Conservation (phyloP, 1,140 invertebrate species). For the Ganaspis sp. region DNA sequence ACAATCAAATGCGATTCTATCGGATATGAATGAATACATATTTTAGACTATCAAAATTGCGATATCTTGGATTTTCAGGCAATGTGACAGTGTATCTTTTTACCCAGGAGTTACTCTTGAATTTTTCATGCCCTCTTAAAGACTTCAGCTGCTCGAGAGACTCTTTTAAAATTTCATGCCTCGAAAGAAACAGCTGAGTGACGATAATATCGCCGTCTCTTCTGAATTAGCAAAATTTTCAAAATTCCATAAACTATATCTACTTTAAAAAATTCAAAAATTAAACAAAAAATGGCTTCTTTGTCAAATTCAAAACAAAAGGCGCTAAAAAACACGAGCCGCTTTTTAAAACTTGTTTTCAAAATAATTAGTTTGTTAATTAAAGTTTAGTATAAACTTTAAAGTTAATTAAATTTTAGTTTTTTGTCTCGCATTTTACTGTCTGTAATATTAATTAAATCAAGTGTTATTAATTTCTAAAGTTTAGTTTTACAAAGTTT, state of each 20-base stretch:
- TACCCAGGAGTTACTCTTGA: slow-evolving; percentile 30
- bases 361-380: too few species aligned
- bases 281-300: neutral
- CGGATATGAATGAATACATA: slow-evolving; percentile 48
- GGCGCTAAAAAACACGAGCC: too few species aligned
- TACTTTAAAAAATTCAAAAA: neutral
- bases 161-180: slow-evolving; percentile 7
- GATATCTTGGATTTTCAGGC: slow-evolving; percentile 30
- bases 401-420: too few species aligned
- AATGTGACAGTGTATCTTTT: slow-evolving; percentile 45
- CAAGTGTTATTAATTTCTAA: too few species aligned
- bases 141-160: neutral
- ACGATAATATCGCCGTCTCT: slow-evolving; percentile 6
- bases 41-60: slow-evolving; percentile 50
- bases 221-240: slow-evolving; percentile 17
- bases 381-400: too few species aligned
- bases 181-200: slow-evolving; percentile 20
- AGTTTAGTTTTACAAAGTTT: too few species aligned
- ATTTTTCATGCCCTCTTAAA: slow-evolving; percentile 9
- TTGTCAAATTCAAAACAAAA: too few species aligned
- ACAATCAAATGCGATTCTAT: slow-evolving; percentile 63
- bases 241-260: neutral
- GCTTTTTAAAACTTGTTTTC: too few species aligned
- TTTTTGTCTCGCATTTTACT: too few species aligned
- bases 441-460: too few species aligned